Evolutionary conservation across 2,113 vertebrate species (phyloP).

Genomic region (Gobiocypris rarus): DNA sequence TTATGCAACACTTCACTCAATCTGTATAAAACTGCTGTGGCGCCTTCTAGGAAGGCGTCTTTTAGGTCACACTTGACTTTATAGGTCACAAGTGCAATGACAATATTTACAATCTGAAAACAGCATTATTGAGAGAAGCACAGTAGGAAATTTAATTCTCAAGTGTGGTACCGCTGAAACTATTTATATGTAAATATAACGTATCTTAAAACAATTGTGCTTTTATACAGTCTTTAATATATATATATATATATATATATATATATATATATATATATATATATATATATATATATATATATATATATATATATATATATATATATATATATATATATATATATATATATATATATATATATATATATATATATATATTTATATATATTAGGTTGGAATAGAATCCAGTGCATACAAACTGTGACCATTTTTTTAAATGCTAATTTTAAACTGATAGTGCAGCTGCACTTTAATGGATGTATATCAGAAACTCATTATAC

Average conservation of each 20-base stretch:
- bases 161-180: conserved; percentile 5
- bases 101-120: conserved; percentile 1
- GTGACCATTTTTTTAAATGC: not conserved
- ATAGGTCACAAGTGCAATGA: conserved; percentile 20
- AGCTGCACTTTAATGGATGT: not conserved
- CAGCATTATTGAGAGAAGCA: not conserved
- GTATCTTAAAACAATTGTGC: conserved; percentile 39
- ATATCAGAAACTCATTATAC: not conserved
- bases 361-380: too few species aligned
- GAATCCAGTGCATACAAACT: too few species aligned
- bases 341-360: too few species aligned
- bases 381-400: too few species aligned
- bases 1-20: not conserved
- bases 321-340: too few species aligned
- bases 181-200: conserved; percentile 56
- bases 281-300: too few species aligned
- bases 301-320: too few species aligned
- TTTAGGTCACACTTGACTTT: not conserved
- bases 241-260: too few species aligned
- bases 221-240: too few species aligned
- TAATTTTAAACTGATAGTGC: not conserved
- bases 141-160: conserved; percentile 36
- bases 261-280: too few species aligned
- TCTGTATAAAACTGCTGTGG: not conserved
- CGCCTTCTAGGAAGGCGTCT: not conserved